Percentiles rank a stretch among this genome's conserved stretches.
These are phyloP conservation scores for Limnephilus auricula DNA, from an alignment of 2,888 invertebrate genomes.

Conservation along the genomic window DNA sequence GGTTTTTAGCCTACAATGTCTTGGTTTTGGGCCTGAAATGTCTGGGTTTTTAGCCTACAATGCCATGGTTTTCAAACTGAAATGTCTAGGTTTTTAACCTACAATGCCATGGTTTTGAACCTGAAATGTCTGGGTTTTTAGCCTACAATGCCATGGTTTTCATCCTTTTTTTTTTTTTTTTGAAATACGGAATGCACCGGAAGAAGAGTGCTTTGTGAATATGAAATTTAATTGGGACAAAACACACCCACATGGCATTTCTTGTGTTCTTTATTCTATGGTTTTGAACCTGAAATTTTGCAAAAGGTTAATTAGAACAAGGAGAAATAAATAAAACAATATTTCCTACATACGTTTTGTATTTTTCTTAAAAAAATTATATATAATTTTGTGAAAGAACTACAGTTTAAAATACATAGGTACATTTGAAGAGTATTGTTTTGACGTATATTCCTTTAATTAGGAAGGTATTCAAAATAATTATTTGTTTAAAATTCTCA, in stretches of 20 bases:
- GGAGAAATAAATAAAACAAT: constrained; percentile 10
- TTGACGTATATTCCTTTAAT: constrained; percentile 30
- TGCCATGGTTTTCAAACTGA: too few relatives aligned
- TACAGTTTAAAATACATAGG: constrained; percentile 44
- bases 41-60: too few relatives aligned
- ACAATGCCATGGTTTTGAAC: too few relatives aligned
- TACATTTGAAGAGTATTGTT: constrained; percentile 41
- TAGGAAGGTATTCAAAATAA: constrained; percentile 37
- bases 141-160: too few relatives aligned
- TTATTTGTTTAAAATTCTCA: constrained; percentile 6
- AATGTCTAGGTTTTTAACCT: too few relatives aligned
- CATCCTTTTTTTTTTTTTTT: too few relatives aligned
- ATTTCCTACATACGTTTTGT: constrained; percentile 35
- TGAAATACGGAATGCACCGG: too few relatives aligned
- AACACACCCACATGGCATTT: too few relatives aligned
- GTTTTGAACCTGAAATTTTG: not conserved
- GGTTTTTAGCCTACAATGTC: too few relatives aligned
- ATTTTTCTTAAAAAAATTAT: constrained; percentile 51
- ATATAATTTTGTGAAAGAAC: constrained; percentile 48
- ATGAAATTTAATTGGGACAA: too few relatives aligned
- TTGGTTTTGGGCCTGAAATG: not conserved
- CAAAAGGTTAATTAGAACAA: not conserved
- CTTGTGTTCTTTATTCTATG: not conserved
- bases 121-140: too few relatives aligned
- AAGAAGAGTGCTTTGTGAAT: too few relatives aligned